Evolutionary conservation across 2,113 vertebrate genomes (phyloP).

Genomic region (Tyto alba): DNA sequence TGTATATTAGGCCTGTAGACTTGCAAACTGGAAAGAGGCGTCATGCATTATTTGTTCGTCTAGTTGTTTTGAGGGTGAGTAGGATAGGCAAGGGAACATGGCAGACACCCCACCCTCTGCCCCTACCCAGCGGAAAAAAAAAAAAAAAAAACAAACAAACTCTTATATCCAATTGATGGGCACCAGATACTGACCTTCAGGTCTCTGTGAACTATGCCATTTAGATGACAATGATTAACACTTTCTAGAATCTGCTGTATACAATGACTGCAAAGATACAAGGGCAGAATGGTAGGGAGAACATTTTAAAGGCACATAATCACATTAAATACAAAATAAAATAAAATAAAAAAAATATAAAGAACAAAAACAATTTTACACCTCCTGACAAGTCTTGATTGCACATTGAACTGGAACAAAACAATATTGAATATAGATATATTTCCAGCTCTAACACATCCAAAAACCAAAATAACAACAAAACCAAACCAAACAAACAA

Average conservation of each 20-base stretch:
- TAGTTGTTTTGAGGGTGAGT: not conserved
- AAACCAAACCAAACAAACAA: not conserved
- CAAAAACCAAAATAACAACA: not conserved
- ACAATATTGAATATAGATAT: conserved; percentile 8
- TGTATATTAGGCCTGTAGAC: conserved; percentile 74
- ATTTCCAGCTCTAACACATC: conserved; percentile 45
- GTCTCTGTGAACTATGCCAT: conserved; percentile 98
- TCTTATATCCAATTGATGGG: conserved; percentile 65
- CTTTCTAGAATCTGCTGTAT: conserved; percentile 99
- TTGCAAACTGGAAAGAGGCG: conserved; percentile 71
- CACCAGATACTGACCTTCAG: conserved; percentile 94
- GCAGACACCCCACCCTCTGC: conserved; percentile 61
- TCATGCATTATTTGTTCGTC: conserved; percentile 76
- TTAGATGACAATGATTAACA: conserved; percentile 97
- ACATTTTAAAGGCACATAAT: conserved; percentile 83
- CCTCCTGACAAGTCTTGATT: conserved; percentile 38
- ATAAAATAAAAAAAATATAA: conserved; percentile 52
- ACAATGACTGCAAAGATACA: conserved; percentile 94
- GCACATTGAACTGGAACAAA: conserved; percentile 38
- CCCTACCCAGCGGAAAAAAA: conserved; percentile 51
- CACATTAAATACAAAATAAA: conserved; percentile 73
- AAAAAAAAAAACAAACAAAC: no score
- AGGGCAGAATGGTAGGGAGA: conserved; percentile 84
- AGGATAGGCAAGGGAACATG: conserved; percentile 51
- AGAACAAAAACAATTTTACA: conserved; percentile 54